Conservation (phyloP, 2,797 vertebrate species). For the Phrynocephalus guinanensis region DNA sequence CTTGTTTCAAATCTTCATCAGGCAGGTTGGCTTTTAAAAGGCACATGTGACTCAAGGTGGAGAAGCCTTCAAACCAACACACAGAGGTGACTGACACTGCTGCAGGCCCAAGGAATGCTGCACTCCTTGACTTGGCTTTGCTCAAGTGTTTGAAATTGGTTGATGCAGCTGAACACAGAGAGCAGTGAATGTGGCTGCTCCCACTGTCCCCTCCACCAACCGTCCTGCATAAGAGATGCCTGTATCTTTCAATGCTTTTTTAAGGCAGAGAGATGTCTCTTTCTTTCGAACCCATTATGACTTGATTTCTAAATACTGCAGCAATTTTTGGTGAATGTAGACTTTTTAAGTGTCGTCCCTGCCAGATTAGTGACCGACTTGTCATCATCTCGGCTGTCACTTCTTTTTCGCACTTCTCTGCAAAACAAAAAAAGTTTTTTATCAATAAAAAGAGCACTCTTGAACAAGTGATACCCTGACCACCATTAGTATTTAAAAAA, state of each 20-base stretch:
- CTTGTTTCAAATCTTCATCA: background rate
- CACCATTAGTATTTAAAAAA: background rate
- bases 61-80: background rate
- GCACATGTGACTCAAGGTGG: conserved; percentile 9
- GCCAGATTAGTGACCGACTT: conserved; percentile 82
- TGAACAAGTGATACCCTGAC: background rate
- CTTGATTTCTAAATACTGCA: conserved; percentile 80
- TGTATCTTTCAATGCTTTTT: conserved; percentile 22
- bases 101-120: background rate
- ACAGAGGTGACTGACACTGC: background rate
- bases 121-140: background rate
- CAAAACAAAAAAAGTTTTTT: background rate
- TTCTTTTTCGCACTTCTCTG: conserved; percentile 89
- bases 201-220: background rate
- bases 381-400: conserved; percentile 76
- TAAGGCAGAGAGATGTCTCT: background rate
- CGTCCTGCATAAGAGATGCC: background rate
- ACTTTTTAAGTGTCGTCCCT: conserved; percentile 79
- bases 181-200: background rate
- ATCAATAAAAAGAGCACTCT: conserved; percentile 9
- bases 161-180: background rate
- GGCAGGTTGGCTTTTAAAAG: conserved; percentile 8
- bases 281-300: background rate
- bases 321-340: conserved; percentile 83
- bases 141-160: background rate